Percentiles rank a stretch among this genome's conserved stretches.
Conservation (phyloP, 2,888 invertebrate genomes). For the Aethes cnicana region DNA sequence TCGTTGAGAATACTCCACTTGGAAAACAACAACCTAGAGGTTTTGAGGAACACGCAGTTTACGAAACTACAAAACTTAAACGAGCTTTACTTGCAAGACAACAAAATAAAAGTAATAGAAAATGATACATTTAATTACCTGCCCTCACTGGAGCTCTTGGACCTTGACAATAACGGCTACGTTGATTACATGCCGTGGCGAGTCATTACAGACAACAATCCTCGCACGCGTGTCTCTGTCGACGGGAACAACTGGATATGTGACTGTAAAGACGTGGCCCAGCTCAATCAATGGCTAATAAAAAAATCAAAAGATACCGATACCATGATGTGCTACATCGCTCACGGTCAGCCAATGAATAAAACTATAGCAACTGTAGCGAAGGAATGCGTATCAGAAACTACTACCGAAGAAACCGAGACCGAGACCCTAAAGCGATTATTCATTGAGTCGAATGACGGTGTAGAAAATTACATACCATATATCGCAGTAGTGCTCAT, state of each 20-base stretch:
- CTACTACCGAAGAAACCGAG: constrained; percentile 84
- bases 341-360: constrained; percentile 76
- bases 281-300: constrained; percentile 87
- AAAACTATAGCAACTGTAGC: constrained; percentile 75
- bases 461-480: constrained; percentile 88
- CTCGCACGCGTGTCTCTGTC: constrained; percentile 86
- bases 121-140: constrained; percentile 90
- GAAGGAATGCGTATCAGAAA: constrained; percentile 84
- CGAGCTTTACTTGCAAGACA: constrained; percentile 89
- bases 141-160: constrained; percentile 86
- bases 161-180: constrained; percentile 90
- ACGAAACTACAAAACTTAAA: constrained; percentile 87
- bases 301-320: constrained; percentile 86
- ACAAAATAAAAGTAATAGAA: constrained; percentile 87
- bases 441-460: constrained; percentile 84
- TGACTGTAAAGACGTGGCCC: constrained; percentile 87
- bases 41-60: constrained; percentile 89
- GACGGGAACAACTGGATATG: constrained; percentile 93
- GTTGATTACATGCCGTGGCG: constrained; percentile 89
- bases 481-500: constrained; percentile 87
- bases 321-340: constrained; percentile 85
- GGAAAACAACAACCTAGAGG: constrained; percentile 88
- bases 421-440: constrained; percentile 80
- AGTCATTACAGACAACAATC: constrained; percentile 85
- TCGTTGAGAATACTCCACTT: constrained; percentile 88